These are phyloP conservation scores for Chirona hameri DNA, from an alignment of 2,888 invertebrate genomes.

Conservation along the genomic window DNA sequence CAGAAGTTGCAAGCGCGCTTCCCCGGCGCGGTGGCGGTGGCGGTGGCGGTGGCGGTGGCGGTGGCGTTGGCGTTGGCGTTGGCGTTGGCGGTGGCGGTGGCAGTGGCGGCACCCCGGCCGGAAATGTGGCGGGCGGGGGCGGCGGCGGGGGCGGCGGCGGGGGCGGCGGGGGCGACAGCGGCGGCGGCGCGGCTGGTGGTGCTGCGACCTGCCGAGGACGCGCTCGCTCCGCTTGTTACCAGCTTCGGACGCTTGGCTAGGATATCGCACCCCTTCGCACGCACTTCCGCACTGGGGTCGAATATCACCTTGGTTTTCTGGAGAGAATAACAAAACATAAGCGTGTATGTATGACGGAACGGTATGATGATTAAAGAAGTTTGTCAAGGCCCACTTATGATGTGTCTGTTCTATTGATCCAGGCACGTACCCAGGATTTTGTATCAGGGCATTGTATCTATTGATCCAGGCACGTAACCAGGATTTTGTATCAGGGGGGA, in stretches of 20 bases:
- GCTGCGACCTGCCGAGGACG: conserved; percentile 34
- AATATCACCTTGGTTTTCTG: conserved; percentile 45
- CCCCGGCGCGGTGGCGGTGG: conserved; percentile 37
- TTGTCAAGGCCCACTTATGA: no score
- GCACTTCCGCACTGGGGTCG: conserved; percentile 44
- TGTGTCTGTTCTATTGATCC: no score
- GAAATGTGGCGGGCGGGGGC: background rate
- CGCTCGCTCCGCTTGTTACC: conserved; percentile 40
- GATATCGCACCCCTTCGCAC: no score
- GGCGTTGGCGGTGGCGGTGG: conserved; percentile 39
- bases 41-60: conserved; percentile 39
- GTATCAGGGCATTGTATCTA: no score
- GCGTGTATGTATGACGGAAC: no score
- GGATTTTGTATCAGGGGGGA: no score
- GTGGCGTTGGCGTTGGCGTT: conserved; percentile 39
- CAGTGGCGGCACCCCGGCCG: conserved; percentile 40
- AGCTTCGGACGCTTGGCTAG: background rate
- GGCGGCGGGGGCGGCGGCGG: conserved; percentile 43
- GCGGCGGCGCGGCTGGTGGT: conserved; percentile 45
- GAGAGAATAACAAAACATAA: conserved; percentile 39
- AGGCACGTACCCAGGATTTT: no score
- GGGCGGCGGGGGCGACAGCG: conserved; percentile 43
- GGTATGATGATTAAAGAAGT: no score
- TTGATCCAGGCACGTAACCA: no score
- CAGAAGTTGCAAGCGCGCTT: background rate